Evolutionary conservation across 2,797 vertebrate species (phyloP), one percentile per base, ranked within the genome.

Genomic region (Bryconaethiops microstoma): DNA sequence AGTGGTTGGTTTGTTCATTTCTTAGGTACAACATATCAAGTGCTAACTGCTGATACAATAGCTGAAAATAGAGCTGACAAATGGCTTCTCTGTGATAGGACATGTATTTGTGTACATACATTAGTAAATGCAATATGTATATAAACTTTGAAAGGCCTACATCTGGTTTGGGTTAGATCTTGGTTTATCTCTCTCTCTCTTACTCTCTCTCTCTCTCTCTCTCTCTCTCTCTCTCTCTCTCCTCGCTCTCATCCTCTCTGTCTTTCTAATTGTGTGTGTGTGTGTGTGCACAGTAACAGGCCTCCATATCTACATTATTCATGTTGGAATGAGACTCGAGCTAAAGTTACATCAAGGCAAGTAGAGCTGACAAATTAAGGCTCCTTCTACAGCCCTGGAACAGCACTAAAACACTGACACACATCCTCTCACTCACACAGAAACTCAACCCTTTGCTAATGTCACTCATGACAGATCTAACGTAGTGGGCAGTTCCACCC

Each of bases 311-410:
- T 87, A 82, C 83, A 88, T 88, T 85, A 88, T 88, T 86, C 55
- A 88, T 86, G 83, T 5, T 83, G 83, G 85, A 85, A 81, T 85
- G 85, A 88, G 81, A 86, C 79, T 77, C 78, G 83, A 83, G 84
- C 83, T 87, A 86, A 84, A 86, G 80, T 87, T 87, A 85, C 86
- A 87, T 79, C 74, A 85, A 87, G 86, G 82, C 83, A 83, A 85
- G 86, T 75, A 80, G 83, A 90, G 88, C 91, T 92, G 91, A 93
- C 92, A 93, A 94, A 93, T 93, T 92, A 94, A 94, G 93, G 91
- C 90, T 94, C 91, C 92, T 94, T 94, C 90, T 88, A 88, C 84
- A 54, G 86, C 78, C 13, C 39, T 40, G 57, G n/a, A 82, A 64
- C 74, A 73, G 76, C 73, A 76, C 79, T 80, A 70, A 78, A 83